Base-by-base conservation (phyloP, 2,888 invertebrate species). In the Eretmocerus hayati region DNA sequence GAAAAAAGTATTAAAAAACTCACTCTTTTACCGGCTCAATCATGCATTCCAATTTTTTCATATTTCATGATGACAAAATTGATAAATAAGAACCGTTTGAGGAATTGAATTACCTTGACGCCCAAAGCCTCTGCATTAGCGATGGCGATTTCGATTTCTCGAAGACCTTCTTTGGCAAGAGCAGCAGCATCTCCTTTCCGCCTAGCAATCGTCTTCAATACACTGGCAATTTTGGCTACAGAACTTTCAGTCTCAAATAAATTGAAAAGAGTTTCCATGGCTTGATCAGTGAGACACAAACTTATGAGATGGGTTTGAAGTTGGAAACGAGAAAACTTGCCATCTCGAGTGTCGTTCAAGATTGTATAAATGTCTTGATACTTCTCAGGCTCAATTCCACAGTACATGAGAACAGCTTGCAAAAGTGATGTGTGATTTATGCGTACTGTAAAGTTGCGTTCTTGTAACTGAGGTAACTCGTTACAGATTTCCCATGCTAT, bases 351-450 rank as follows among this genome's bases (percentile, higher is more conserved):
- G 54, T 76, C 75, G n/a, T 72, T 69, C 16, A 79, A 65, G 50
- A 74, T 73, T 20, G 65, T 65, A 58, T 75, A 75, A 44, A 79
- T 70, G 53, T 77, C 75, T 41, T 74, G 69, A 59, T 81, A 80
- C 54, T 82, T 82, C 42, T 80, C 81, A 19, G 79, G 77, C 8
- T 87, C 84, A 4, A 95, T 84, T 4, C 87, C 89, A 61, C 86
- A 89, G 54, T 87, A 83, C 45, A 87, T 72, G 11, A 95, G 74
- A 48, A 93, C 77, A 0, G 88, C 85, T 57, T 83, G 77, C 50
- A 92, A 65, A 5, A 93, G 69, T 32, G 80, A 81, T 0, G 85
- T 85, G 61, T 93, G 92, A 67, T 90, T 92, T 51, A 93, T 68
- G 46, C 84, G 81, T 47, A 91, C 77, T 8, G 77, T 72, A 48